A percentile compares a stretch with the other conserved stretches of the same genome.
Conservation (phyloP, 1,140 invertebrate species). For the Lamellibrachia luymesi region DNA sequence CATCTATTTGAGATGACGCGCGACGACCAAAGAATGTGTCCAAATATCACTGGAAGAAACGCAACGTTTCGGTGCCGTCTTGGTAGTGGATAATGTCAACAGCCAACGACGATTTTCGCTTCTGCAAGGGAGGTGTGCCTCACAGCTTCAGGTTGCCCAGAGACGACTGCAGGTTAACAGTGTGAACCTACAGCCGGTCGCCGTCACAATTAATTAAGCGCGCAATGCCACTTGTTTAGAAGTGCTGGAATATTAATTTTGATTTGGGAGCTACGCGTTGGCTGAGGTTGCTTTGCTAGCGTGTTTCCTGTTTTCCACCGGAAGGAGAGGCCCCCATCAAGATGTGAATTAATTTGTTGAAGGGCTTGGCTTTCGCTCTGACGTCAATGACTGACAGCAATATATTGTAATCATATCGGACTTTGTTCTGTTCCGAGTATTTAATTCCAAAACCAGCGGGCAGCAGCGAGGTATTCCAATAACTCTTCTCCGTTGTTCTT, state of each 20-base stretch:
- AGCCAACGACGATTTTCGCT: not conserved
- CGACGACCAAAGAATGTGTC: not conserved
- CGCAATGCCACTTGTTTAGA: not conserved
- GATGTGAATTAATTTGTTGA: not conserved
- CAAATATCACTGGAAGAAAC: not conserved
- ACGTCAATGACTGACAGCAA: not conserved
- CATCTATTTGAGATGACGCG: not conserved
- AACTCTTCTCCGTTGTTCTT: not conserved
- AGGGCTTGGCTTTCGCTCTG: not conserved
- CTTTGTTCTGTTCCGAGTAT: not conserved
- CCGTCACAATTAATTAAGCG: not conserved
- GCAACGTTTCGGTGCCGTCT: not conserved
- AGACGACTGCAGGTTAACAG: not conserved
- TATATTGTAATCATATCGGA: not conserved
- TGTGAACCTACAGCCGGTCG: not conserved
- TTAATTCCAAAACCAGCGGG: not conserved
- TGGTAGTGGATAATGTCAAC: no score
- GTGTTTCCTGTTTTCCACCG: not conserved
- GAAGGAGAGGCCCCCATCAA: not conserved
- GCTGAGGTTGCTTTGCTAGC: not conserved
- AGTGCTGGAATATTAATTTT: not conserved
- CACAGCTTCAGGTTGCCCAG: not conserved
- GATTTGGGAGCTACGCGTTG: not conserved
- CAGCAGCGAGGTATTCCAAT: not conserved
- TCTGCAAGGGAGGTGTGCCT: not conserved